phyloP scores from a whole-genome alignment of 2,797 vertebrate species.

The Poeciliopsis presidionis region DNA sequence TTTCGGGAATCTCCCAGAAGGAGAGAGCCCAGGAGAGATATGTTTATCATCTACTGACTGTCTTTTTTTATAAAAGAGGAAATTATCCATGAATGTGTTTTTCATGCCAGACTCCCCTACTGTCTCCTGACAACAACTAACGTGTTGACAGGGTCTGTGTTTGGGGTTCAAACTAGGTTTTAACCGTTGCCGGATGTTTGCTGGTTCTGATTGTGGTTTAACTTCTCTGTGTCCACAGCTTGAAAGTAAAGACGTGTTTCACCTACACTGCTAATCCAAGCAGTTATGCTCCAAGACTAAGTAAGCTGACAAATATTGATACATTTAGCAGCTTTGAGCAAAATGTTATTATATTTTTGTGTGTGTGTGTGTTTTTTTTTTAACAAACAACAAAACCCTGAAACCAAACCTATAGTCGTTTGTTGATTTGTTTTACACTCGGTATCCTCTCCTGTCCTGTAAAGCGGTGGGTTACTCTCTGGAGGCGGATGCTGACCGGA shows the following conservation, averaged over 20 bases:
- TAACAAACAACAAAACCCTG: background rate
- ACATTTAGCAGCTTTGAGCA: background rate
- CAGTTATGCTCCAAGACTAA: conserved; percentile 83
- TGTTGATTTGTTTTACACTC: background rate
- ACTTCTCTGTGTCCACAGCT: conserved; percentile 72
- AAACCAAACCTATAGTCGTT: background rate
- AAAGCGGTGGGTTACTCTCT: conserved; percentile 85
- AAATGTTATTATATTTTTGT: background rate
- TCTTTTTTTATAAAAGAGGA: background rate
- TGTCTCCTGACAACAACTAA: background rate
- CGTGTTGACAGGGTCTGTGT: background rate
- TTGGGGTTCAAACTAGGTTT: background rate
- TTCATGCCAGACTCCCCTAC: background rate
- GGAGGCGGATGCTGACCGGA: conserved; percentile 83
- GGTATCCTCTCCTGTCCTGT: conserved; percentile 13
- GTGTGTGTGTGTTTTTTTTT: too few relatives aligned
- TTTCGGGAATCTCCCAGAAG: background rate
- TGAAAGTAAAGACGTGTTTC: conserved; percentile 88
- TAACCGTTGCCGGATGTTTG: background rate
- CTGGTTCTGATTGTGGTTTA: conserved; percentile 6
- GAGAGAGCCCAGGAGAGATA: background rate
- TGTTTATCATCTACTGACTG: background rate
- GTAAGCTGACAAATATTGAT: conserved; percentile 78
- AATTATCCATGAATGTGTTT: background rate
- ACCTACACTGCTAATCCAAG: conserved; percentile 84